Conservation (phyloP, 1,140 invertebrate species). For the Bactericera cockerelli region DNA sequence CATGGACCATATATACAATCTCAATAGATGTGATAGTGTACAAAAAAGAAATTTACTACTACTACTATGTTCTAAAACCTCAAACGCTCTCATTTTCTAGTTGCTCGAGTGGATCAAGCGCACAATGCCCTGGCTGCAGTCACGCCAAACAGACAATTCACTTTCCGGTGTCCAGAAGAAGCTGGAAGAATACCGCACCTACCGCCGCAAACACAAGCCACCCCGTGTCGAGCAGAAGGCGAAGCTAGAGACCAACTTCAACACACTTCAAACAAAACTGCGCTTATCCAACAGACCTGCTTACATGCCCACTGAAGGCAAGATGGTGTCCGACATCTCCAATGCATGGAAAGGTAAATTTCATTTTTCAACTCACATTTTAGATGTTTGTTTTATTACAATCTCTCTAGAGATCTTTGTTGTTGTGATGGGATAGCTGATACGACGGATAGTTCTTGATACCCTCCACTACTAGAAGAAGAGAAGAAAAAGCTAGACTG, state of each 20-base stretch:
- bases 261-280: constrained; percentile 93
- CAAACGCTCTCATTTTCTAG: no score
- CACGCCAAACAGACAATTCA: constrained; percentile 93
- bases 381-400: no score
- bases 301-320: constrained; percentile 97
- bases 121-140: constrained; percentile 95
- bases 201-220: constrained; percentile 94
- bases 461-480: no score
- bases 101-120: constrained; percentile 94
- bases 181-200: constrained; percentile 95
- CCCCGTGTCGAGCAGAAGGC: constrained; percentile 98
- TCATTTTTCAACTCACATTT: no score
- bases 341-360: constrained; percentile 96
- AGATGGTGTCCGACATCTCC: constrained; percentile 95
- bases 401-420: background rate
- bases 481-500: no score
- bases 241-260: constrained; percentile 96
- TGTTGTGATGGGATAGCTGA: no score
- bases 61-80: no score
- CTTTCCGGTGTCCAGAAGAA: constrained; percentile 93
- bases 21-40: no score
- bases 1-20: no score
- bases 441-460: no score
- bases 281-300: constrained; percentile 93
- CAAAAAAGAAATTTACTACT: no score